phyloP scores from a whole-genome alignment of 1,140 invertebrate genomes.

The Drosophila serrata region DNA sequence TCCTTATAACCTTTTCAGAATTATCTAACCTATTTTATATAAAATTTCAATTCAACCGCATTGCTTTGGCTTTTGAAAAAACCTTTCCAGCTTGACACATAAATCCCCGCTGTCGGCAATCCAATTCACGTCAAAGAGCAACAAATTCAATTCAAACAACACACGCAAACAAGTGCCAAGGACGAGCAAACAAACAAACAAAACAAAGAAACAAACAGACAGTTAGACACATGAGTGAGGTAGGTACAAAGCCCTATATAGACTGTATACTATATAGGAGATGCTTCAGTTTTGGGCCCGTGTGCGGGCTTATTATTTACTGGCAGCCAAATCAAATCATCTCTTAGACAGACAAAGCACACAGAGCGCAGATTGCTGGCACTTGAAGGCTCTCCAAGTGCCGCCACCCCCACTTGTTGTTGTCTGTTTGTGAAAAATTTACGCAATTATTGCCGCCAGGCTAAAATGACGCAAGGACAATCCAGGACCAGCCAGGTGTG shows the following conservation, averaged over 20 bases:
- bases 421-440: conserved; percentile 73
- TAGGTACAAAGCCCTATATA: conserved; percentile 13
- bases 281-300: conserved; percentile 1
- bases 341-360: conserved; percentile 34
- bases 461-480: not conserved
- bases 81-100: conserved; percentile 20
- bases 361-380: conserved; percentile 58
- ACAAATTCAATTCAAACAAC: conserved; percentile 54
- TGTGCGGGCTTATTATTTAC: conserved; percentile 46
- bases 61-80: conserved; percentile 7
- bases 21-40: not conserved
- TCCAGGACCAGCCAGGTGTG: conserved; percentile 21
- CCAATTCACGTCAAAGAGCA: conserved; percentile 48
- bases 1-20: not conserved
- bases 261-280: not conserved
- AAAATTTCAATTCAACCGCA: not conserved
- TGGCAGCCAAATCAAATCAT: conserved; percentile 71
- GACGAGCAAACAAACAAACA: conserved; percentile 25
- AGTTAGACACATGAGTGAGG: conserved; percentile 50
- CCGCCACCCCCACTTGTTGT: conserved; percentile 41
- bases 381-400: conserved; percentile 39
- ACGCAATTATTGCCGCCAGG: conserved; percentile 65
- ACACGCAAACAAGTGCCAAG: conserved; percentile 42
- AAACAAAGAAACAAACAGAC: conserved; percentile 28
- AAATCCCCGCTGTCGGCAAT: conserved; percentile 38